Conservation (phyloP, 2,888 invertebrate species). For the Aporophyla nigra region DNA sequence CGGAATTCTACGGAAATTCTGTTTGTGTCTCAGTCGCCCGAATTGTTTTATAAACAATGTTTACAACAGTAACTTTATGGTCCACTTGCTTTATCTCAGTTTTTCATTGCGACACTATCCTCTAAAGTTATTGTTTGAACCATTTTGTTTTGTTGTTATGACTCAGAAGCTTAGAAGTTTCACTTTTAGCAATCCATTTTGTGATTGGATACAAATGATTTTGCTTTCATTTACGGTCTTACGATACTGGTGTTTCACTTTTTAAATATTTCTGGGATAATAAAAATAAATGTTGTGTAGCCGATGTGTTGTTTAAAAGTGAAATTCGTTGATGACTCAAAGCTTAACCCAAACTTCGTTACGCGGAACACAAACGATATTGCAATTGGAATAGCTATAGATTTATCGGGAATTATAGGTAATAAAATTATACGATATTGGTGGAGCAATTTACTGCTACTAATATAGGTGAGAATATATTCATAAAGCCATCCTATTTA, state of each 20-base stretch:
- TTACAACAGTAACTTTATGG: conserved; percentile 88
- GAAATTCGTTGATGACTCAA: conserved; percentile 63
- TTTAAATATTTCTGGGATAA: conserved; percentile 67
- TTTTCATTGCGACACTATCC: conserved; percentile 84
- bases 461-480: conserved; percentile 33
- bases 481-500: conserved; percentile 39
- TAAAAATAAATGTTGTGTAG: conserved; percentile 60
- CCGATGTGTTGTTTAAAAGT: conserved; percentile 60
- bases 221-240: conserved; percentile 79
- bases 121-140: conserved; percentile 80
- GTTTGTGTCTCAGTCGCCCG: conserved; percentile 83
- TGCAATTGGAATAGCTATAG: conserved; percentile 24
- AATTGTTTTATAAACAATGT: conserved; percentile 90
- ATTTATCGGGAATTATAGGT: conserved; percentile 13
- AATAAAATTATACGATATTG: conserved; percentile 38
- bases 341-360: conserved; percentile 39
- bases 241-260: conserved; percentile 72
- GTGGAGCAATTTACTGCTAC: conserved; percentile 34
- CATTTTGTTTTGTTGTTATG: conserved; percentile 76
- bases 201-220: conserved; percentile 76
- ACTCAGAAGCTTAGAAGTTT: conserved; percentile 77
- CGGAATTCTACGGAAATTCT: conserved; percentile 88
- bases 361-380: conserved; percentile 18
- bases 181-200: conserved; percentile 78
- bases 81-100: conserved; percentile 86